Percentiles rank a stretch among this genome's conserved stretches.
phyloP scores from a whole-genome alignment of 2,113 vertebrate species.

The Tricholaema leucomelas region DNA sequence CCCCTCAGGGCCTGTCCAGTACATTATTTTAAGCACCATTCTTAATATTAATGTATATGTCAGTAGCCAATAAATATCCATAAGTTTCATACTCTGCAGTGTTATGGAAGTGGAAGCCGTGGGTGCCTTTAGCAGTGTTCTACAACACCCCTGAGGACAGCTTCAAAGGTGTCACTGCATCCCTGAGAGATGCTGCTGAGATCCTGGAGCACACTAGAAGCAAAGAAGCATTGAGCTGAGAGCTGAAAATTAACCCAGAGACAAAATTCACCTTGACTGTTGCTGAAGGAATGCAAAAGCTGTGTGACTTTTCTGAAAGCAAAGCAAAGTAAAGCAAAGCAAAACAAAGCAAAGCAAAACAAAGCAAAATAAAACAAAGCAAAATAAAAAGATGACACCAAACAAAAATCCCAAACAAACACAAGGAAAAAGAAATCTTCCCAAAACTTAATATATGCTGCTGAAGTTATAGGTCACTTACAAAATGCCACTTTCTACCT shows the following conservation, averaged over 20 bases:
- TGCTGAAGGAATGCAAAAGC: background rate
- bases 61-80: background rate
- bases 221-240: background rate
- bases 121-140: background rate
- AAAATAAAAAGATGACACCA: too few species aligned
- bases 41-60: background rate
- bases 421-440: background rate
- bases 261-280: background rate
- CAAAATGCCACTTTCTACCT: background rate
- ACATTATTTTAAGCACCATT: background rate
- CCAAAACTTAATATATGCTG: background rate
- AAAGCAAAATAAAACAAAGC: background rate
- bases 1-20: background rate
- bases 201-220: background rate
- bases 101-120: background rate
- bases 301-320: background rate
- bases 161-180: fast-evolving
- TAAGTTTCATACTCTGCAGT: background rate
- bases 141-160: background rate
- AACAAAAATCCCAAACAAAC: background rate
- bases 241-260: background rate
- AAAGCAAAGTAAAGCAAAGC: too few species aligned
- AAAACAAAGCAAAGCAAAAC: background rate
- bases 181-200: background rate
- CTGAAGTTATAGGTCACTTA: background rate